phyloP scores from a whole-genome alignment of 2,888 invertebrate genomes.

The Drosophila paranaensis region DNA sequence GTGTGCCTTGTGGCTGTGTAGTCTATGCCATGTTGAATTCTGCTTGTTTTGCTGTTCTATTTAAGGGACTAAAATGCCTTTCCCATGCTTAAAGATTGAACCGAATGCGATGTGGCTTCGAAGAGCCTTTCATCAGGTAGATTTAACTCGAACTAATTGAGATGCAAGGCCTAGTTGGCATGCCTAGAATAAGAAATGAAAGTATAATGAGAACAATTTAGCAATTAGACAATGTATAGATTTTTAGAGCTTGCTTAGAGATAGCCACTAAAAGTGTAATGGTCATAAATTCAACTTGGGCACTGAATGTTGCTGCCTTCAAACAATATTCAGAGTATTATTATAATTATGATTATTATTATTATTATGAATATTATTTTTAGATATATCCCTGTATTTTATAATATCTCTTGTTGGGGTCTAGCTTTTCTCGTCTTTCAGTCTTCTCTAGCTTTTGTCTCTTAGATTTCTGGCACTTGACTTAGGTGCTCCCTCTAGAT shows the following conservation, averaged over 20 bases:
- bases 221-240: too few species aligned
- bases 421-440: background rate
- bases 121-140: conserved; percentile 2
- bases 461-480: background rate
- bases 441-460: background rate
- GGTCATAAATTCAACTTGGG: too few species aligned
- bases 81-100: background rate
- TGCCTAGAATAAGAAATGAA: background rate
- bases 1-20: conserved; percentile 7
- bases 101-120: background rate
- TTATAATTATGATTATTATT: too few species aligned
- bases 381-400: too few species aligned
- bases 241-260: too few species aligned
- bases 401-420: too few species aligned
- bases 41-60: background rate
- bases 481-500: background rate
- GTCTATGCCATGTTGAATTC: conserved; percentile 5
- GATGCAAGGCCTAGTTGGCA: background rate
- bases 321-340: too few species aligned
- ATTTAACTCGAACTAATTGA: conserved; percentile 6
- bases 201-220: background rate
- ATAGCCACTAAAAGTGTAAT: too few species aligned
- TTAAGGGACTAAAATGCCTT: background rate
- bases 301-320: too few species aligned
- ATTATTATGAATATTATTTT: too few species aligned